A percentile compares a stretch with the other conserved stretches of the same genome.
phyloP scores from a whole-genome alignment of 2,888 invertebrate genomes.

The Sminthurides aquaticus region DNA sequence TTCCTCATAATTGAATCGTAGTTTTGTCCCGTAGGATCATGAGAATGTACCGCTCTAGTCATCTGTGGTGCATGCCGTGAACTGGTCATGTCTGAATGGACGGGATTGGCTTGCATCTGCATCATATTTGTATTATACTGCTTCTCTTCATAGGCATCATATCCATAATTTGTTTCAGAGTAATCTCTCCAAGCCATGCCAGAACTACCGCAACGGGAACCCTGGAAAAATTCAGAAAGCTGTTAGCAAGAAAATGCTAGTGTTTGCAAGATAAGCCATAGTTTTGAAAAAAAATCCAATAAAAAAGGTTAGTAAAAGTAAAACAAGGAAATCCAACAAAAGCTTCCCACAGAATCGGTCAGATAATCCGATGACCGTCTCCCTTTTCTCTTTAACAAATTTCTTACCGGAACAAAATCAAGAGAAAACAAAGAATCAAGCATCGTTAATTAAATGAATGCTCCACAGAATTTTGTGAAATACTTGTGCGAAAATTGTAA shows the following conservation, averaged over 20 bases:
- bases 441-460: too few relatives aligned
- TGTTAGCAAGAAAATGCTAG: background rate
- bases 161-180: conserved; percentile 74
- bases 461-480: too few relatives aligned
- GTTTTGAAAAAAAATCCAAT: background rate
- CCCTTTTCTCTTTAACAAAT: too few relatives aligned
- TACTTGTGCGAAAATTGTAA: too few relatives aligned
- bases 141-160: conserved; percentile 78
- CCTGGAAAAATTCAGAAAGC: conserved; percentile 20
- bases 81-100: conserved; percentile 15
- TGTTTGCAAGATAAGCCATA: background rate
- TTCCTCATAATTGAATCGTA: conserved; percentile 15
- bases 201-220: conserved; percentile 37
- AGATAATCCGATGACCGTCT: too few relatives aligned
- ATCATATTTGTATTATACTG: conserved; percentile 39
- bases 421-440: too few relatives aligned
- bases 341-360: too few relatives aligned
- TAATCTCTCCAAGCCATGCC: conserved; percentile 76
- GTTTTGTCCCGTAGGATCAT: background rate
- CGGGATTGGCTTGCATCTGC: conserved; percentile 35
- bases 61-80: background rate
- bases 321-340: too few relatives aligned
- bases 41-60: background rate
- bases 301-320: too few relatives aligned
- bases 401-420: too few relatives aligned